Evolutionary conservation across 2,888 invertebrate species (phyloP).

Genomic region (Platycnemis pennipes): DNA sequence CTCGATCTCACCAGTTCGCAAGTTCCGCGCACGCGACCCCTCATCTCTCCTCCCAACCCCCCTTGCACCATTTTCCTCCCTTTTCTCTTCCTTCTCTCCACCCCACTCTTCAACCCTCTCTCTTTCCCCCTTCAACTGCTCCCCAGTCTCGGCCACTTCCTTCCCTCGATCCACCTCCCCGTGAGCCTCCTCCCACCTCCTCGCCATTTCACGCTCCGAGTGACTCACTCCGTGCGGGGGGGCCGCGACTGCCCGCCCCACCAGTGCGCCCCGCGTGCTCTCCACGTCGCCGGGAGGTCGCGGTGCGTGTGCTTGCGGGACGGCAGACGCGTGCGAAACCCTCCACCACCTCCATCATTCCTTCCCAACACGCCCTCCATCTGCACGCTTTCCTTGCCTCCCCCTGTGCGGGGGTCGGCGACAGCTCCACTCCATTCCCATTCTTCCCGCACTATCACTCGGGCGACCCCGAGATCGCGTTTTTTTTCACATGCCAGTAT

Average conservation of each 20-base stretch:
- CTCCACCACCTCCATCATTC: not conserved
- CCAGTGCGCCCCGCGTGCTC: not conserved
- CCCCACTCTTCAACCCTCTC: not conserved
- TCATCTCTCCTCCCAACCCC: not conserved
- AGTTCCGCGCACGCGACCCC: not conserved
- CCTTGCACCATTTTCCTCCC: not conserved
- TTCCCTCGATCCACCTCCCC: not conserved
- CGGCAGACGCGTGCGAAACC: slow-evolving; percentile 13
- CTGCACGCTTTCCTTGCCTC: not conserved
- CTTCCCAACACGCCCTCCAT: not conserved
- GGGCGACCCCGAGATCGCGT: not conserved
- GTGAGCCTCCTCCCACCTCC: not conserved
- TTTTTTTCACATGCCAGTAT: not conserved
- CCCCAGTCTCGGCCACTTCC: not conserved
- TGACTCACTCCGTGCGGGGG: slow-evolving; percentile 6
- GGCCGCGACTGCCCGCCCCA: not conserved
- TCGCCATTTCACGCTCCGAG: not conserved
- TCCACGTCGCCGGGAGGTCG: slow-evolving; percentile 12
- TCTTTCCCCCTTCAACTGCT: not conserved
- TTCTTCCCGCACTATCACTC: not conserved
- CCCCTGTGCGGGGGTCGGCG: not conserved
- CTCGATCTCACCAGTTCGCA: not conserved
- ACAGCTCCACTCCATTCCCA: not conserved
- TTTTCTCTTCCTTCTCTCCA: not conserved
- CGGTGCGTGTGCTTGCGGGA: not conserved